Evolutionary conservation across 2,888 invertebrate genomes (phyloP), one percentile per base, ranked within the genome.

Genomic region (Byasa hedistus): DNA sequence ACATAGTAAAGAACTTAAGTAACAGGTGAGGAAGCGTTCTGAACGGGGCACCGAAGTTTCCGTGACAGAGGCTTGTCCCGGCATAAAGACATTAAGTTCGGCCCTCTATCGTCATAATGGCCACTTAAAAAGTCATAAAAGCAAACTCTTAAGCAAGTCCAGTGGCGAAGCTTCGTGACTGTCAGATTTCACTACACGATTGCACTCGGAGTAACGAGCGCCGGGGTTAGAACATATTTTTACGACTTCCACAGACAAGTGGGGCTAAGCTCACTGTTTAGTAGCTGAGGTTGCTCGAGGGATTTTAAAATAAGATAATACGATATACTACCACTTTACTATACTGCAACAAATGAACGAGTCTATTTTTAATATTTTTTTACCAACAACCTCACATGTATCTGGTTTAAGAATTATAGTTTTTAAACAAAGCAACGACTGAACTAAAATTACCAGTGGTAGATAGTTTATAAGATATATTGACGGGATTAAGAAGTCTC

Each of bases 81-180:
- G 77, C 81, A 82, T 83, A 76, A 80, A 85, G 84, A 83, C 86
- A 85, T 86, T 85, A 87, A 82, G 65, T 84, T 79, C 75, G 80
- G 76, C 78, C 81, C 79, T 81, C 81, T 73, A 80, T 79, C 73
- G 76, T 76, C 74, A 79, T 87, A 88, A 88, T 87, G 84, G 85
- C 83, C 86, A 89, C 87, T 90, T 88, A 87, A 86, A 89, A 87
- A 85, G 80, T 83, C 87, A 83, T 88, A 89, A 89, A 87, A 86
- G 78, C 77, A 77, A 84, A 84, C 78, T 82, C 78, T 54, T 78
- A 79, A 81, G 76, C 75, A 79, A 76, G 76, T 73, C 78, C 75
- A 76, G 59, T 55, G 52, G 61, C 56, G 23, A 44, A 27, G 48
- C 32, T 10, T 74, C 73, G 75, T 78, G 78, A 77, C 78, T 77